These are phyloP conservation scores for Haliaeetus leucogaster DNA, from an alignment of 2,113 vertebrate species.

Conservation along the genomic window DNA sequence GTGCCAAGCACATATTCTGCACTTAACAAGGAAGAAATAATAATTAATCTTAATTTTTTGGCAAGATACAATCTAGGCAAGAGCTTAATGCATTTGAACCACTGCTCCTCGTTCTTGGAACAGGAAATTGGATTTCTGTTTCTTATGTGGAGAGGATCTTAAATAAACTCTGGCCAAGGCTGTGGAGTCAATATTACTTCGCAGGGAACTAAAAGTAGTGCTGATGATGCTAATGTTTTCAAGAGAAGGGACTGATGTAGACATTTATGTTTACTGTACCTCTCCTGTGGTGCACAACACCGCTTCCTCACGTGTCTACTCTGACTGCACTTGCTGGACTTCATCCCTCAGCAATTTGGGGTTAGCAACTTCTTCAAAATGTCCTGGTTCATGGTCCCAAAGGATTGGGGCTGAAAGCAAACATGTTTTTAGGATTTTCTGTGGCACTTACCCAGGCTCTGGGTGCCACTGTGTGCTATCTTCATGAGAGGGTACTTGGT, in stretches of 20 bases:
- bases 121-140: slow-evolving; percentile 42
- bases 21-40: neutral
- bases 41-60: slow-evolving; percentile 26
- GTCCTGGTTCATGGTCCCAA: neutral
- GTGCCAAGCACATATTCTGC: neutral
- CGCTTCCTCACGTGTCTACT: neutral
- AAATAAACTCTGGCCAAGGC: neutral
- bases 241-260: neutral
- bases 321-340: neutral
- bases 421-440: neutral
- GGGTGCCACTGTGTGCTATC: neutral
- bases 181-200: neutral
- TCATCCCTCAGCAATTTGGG: neutral
- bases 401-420: neutral
- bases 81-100: slow-evolving; percentile 47
- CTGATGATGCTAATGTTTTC: neutral
- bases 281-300: neutral
- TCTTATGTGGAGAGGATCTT: neutral
- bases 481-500: neutral
- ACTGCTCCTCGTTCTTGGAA: neutral
- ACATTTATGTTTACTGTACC: neutral
- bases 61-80: neutral
- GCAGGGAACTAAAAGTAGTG: neutral
- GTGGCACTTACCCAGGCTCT: neutral
- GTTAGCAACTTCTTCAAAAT: neutral